A percentile compares a stretch with the other conserved stretches of the same genome.
Evolutionary conservation across 2,888 invertebrate genomes (phyloP).

Genomic region (Cheilosia vulpina): DNA sequence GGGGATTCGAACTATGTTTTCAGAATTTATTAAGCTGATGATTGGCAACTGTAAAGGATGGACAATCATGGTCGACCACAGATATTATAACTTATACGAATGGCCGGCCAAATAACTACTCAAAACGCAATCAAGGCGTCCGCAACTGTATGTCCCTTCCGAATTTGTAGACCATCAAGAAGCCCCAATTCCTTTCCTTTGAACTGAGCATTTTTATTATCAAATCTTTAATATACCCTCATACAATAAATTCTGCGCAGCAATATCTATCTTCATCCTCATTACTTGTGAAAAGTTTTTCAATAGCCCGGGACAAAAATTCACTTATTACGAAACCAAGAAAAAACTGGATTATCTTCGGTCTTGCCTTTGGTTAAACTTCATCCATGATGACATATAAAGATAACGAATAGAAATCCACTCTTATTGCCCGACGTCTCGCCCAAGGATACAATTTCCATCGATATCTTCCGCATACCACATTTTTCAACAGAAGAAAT

Average conservation of each 20-base stretch:
- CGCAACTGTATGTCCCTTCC: too few relatives aligned
- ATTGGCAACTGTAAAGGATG: too few relatives aligned
- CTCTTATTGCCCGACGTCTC: constrained; percentile 19
- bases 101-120: too few relatives aligned
- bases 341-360: constrained; percentile 35
- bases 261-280: constrained; percentile 16
- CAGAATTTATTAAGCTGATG: too few relatives aligned
- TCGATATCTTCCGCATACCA: constrained; percentile 25
- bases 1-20: too few relatives aligned
- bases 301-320: constrained; percentile 4
- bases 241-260: neutral
- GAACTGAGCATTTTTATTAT: neutral
- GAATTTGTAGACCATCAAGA: too few relatives aligned
- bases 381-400: constrained; percentile 35
- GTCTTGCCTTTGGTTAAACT: constrained; percentile 34
- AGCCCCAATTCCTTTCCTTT: neutral
- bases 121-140: too few relatives aligned
- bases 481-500: neutral
- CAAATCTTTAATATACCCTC: neutral
- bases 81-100: too few relatives aligned
- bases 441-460: constrained; percentile 39
- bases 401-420: constrained; percentile 23
- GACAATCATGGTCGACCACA: too few relatives aligned
- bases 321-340: constrained; percentile 35
- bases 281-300: constrained; percentile 17